Percentiles rank a stretch among this genome's conserved stretches.
Conservation (phyloP, 2,888 invertebrate species). For the Formica aserva region DNA sequence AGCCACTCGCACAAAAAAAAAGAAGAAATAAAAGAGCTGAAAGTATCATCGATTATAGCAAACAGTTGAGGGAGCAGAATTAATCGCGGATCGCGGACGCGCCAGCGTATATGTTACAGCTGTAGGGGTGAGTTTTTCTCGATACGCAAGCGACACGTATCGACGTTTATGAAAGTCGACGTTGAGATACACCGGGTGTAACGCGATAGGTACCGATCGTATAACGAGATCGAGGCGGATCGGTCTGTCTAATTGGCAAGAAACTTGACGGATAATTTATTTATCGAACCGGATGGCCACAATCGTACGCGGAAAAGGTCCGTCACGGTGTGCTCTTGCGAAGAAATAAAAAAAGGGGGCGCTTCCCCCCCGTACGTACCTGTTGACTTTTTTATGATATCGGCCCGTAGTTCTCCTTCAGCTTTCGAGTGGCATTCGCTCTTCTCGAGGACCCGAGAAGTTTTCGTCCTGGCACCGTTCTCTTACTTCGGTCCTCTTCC, state of each 20-base stretch:
- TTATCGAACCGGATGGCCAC: conserved; percentile 41
- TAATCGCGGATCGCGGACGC: not conserved
- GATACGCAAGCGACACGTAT: conserved; percentile 10
- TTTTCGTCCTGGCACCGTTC: not conserved
- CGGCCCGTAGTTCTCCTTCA: not conserved
- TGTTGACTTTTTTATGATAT: conserved; percentile 62
- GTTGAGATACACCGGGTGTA: conserved; percentile 30
- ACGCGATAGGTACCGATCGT: conserved; percentile 26
- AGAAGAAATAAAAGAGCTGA: not conserved
- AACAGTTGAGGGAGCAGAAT: not conserved
- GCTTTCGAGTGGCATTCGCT: conserved; percentile 36
- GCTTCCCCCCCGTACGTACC: conserved; percentile 59
- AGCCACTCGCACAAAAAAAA: not conserved
- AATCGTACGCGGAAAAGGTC: conserved; percentile 60
- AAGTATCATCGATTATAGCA: not conserved
- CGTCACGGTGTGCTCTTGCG: conserved; percentile 31
- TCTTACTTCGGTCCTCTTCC: not conserved
- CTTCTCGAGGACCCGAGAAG: not conserved
- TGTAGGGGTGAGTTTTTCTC: conserved; percentile 39
- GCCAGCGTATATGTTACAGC: not conserved
- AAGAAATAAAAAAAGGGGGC: not conserved
- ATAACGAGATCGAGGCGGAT: conserved; percentile 52
- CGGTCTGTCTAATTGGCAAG: conserved; percentile 62
- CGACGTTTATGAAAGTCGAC: conserved; percentile 27
- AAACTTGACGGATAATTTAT: conserved; percentile 62